Base-by-base conservation (phyloP, 2,113 vertebrate species). In the Nothobranchius furzeri region DNA sequence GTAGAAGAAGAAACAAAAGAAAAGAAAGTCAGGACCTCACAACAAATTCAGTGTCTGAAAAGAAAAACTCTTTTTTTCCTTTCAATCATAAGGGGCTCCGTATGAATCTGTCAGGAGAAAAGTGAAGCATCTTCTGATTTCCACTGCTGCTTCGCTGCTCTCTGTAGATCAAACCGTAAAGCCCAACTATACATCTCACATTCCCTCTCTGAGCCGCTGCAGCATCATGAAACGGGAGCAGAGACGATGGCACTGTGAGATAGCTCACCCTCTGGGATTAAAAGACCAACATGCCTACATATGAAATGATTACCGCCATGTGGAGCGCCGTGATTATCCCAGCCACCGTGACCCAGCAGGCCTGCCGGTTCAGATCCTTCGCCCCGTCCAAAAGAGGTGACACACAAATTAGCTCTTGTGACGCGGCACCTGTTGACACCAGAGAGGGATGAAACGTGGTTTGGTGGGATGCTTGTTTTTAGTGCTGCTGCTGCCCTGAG, bases 231-330 rank as follows among this genome's bases (percentile, higher is more conserved):
- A 30, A 43, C 30, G 10, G 54, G 70, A 63, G 1, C 59, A 43
- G 53, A 73, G 52, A 73, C 72, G 59, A 78, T 17, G 63, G 68
- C 59, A 13, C 49, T 42, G 46, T 57, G 64, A 65, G 70, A 72
- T 70, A 55, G 69, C 79, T 84, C 61, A 85, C 62, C 76, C 60
- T 65, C 51, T 67, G 71, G 71, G 81, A 64, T 86, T 75, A 82
- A 78, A 73, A 37, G 68, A 73, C 55, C 59, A 64, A 15, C 46
- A 70, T 76, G 68, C 64, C 55, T 12, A 42, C 11, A 42, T 67
- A 30, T 75, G 81, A 84, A 76, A 78, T 82, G 75, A 85, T 88
- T 78, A 75, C 69, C 63, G 36, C 65, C 73, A 15, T 36, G 35
- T 12, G 3, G 70, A 40, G 60, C 61, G 56, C 40, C 48, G 53